These are phyloP conservation scores for Xylocampa areola DNA, from an alignment of 2,888 invertebrate genomes.

Conservation along the genomic window DNA sequence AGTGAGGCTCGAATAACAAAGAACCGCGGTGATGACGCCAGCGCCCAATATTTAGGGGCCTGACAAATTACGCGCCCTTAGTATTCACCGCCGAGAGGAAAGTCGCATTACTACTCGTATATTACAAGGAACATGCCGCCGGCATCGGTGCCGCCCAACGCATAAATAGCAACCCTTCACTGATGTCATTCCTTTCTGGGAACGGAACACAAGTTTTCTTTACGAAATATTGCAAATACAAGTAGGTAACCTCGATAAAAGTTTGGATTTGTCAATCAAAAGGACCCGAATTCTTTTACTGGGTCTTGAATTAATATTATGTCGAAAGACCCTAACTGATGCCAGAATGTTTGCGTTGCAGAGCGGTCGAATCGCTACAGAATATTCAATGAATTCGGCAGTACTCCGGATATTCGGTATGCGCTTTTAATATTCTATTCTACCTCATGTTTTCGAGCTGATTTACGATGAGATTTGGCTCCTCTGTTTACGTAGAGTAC, in stretches of 20 bases:
- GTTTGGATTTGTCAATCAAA: slow-evolving; percentile 52
- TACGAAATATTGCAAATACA: slow-evolving; percentile 35
- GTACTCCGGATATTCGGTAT: slow-evolving; percentile 44
- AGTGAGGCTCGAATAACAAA: slow-evolving; percentile 70
- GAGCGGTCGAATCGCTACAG: slow-evolving; percentile 38
- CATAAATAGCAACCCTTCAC: slow-evolving; percentile 48
- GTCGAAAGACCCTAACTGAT: slow-evolving; percentile 47
- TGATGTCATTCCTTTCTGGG: slow-evolving; percentile 42
- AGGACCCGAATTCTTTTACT: slow-evolving; percentile 48
- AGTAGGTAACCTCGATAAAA: slow-evolving; percentile 50
- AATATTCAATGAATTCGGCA: slow-evolving; percentile 57
- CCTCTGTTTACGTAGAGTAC: slow-evolving; percentile 20
- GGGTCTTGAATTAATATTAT: slow-evolving; percentile 55
- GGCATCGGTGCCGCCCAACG: slow-evolving; percentile 28
- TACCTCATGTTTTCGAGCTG: slow-evolving; percentile 27
- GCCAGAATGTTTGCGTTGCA: slow-evolving; percentile 51
- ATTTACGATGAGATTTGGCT: slow-evolving; percentile 45
- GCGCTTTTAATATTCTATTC: slow-evolving; percentile 52
- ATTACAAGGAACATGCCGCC: slow-evolving; percentile 47
- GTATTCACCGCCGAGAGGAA: slow-evolving; percentile 64
- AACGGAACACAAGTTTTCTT: slow-evolving; percentile 33
- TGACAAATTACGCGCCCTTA: slow-evolving; percentile 76
- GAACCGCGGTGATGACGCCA: slow-evolving; percentile 67
- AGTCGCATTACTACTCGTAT: slow-evolving; percentile 53
- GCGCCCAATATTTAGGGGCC: slow-evolving; percentile 66